These are phyloP conservation scores for Gulo gulo DNA, from an alignment of 2,113 vertebrate species.

Conservation along the genomic window DNA sequence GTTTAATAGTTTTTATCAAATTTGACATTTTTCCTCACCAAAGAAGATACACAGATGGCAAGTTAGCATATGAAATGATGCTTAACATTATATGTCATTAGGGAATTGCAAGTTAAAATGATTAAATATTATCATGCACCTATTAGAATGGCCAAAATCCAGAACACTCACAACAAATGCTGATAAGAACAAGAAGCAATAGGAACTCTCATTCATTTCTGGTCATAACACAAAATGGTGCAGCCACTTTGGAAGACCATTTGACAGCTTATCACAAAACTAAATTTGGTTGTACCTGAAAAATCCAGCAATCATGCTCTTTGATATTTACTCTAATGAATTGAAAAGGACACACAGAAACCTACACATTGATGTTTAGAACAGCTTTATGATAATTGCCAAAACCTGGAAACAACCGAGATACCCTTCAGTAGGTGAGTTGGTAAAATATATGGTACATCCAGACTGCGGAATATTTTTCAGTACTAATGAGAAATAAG, in stretches of 20 bases:
- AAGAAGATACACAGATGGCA: neutral
- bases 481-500: neutral
- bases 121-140: neutral
- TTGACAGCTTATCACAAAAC: neutral
- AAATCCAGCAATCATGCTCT: neutral
- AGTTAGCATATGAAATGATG: neutral
- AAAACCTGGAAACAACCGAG: neutral
- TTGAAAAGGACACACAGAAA: neutral
- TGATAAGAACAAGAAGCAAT: neutral
- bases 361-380: neutral
- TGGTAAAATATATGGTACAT: neutral
- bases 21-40: neutral
- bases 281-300: neutral
- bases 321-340: neutral
- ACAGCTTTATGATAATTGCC: neutral
- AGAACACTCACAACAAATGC: neutral
- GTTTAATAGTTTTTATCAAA: neutral
- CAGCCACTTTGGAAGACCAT: neutral
- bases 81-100: neutral
- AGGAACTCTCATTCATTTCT: neutral
- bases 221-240: neutral
- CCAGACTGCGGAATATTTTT: neutral
- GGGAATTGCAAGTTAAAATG: neutral
- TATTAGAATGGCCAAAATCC: neutral
- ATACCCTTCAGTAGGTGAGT: neutral